Evolutionary conservation across 2,888 invertebrate species (phyloP), one percentile per base, ranked within the genome.

Genomic region (Pyrgus malvae): DNA sequence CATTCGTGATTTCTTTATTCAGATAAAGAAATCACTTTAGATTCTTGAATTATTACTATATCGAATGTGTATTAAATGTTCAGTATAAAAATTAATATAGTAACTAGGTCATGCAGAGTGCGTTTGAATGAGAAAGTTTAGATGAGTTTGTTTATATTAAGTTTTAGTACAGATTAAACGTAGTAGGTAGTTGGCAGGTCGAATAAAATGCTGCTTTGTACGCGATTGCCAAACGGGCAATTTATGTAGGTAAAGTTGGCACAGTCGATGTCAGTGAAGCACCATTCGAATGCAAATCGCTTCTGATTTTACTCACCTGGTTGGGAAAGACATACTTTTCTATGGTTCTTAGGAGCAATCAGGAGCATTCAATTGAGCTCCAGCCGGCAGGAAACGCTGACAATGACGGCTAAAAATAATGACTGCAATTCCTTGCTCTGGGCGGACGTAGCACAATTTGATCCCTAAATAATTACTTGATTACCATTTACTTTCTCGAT

Each of bases 381-480:
- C 25, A 25, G 25, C 25, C 21, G 40, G n/a, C 44, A 21, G 45
- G 45, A 45, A 33, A 21, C 19, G 31, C 33, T 12, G 45, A 33
- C 33, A 44, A 29, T 44, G 29, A 21, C 45, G 3, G 33, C 45
- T 33, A n/a, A 17, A 14, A 17, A 16, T 29, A 29, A 44, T 14
- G 33, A 21, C 21, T 11, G 19, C 29, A 19, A 31, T 11, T 29
- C 29, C 16, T 56, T 33, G 37, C 46, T 44, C 40, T 41, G 33
- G 42, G 55, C 51, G 58, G 58, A 57, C 56, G 51, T 56, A 55
- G 56, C 61, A 55, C 54, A 56, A 57, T 55, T 19, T 14, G 48
- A 40, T 12, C 29, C 14, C 19, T 40, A 17, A 31, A 49, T 40
- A 40, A 25, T 35, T 29, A 44, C 44, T 44, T 17, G 29, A 27